Conservation (phyloP, 2,888 invertebrate genomes). For the Pseudeuparius sepicola region DNA sequence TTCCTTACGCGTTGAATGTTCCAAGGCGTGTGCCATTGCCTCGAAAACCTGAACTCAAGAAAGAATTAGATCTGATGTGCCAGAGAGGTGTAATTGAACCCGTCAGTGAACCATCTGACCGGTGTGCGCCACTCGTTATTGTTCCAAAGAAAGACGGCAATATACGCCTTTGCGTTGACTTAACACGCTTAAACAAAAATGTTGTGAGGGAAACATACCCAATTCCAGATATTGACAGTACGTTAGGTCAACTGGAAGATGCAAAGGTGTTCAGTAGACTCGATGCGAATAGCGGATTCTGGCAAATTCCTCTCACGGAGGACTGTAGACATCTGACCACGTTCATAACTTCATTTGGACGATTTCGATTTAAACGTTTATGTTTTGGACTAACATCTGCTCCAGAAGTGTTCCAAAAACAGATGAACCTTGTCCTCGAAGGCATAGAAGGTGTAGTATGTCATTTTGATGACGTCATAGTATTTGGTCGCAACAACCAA, state of each 20-base stretch:
- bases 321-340: not conserved
- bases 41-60: constrained; percentile 1
- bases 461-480: constrained; percentile 1
- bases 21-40: constrained; percentile 1
- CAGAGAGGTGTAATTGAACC: constrained; percentile 1
- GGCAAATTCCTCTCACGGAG: constrained; percentile 1
- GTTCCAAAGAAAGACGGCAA: not conserved
- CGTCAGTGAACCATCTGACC: not conserved
- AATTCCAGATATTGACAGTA: not conserved
- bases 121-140: constrained; percentile 1
- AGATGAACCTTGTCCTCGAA: not conserved
- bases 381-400: constrained; percentile 1
- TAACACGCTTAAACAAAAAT: constrained; percentile 1
- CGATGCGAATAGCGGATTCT: constrained; percentile 1
- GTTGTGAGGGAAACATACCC: not conserved
- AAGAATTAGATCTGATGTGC: constrained; percentile 2
- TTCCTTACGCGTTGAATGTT: constrained; percentile 2
- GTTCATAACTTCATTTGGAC: constrained; percentile 1
- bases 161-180: not conserved
- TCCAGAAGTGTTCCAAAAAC: constrained; percentile 2
- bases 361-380: not conserved
- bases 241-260: not conserved
- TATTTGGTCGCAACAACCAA: not conserved
- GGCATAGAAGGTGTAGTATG: not conserved
- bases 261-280: not conserved